Base-by-base conservation (phyloP, 2,888 invertebrate species). In the Liopterus haemorrhoidalis region DNA sequence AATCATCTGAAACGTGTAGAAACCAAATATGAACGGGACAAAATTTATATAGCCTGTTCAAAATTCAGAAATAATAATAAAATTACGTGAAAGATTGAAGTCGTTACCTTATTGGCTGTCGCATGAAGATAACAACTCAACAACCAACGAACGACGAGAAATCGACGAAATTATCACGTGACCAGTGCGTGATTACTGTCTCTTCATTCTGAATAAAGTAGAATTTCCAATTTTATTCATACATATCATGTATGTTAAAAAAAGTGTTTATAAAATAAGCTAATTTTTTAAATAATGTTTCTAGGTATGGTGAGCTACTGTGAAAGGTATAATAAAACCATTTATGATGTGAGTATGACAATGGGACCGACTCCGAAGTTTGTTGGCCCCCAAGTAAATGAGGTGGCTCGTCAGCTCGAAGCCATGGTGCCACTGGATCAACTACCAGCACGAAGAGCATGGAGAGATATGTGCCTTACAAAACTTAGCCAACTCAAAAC, bases 381-480 rank as follows among this genome's bases (percentile, higher is more conserved):
- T 75, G 79, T 75, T 53, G 85, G 84, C 2, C 72, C 76, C 12
- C 72, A 74, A 32, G 82, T 81, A 0, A 71, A 73, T 1, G 71
- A 78, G 14, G 78, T 93, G 41, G 79, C 82, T 52, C 69, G 81
- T 19, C 84, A 91, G 60, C 66, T 92, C 35, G 81, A 84, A 57
- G 70, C 72, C 5, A 78, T 81, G 67, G 81, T 85, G 18, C 87
- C 92, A 0, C 51, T 89, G 20, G 79, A 87, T 16, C 76, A 82
- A 55, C 67, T 93, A 40, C 77, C 73, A 41, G 81, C 84, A 46
- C 70, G 89, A 49, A 76, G 91, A 18, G 77, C 76, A 0, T 92
- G 91, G 86, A 75, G 93, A 14, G 92, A 93, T 61, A 75, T 79
- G 21, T 86, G 87, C 52, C 73, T 93, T 14, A 87, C 87, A 0